These are phyloP conservation scores for Sarcophaga carnaria DNA, from an alignment of 2,888 invertebrate species.

Conservation along the genomic window DNA sequence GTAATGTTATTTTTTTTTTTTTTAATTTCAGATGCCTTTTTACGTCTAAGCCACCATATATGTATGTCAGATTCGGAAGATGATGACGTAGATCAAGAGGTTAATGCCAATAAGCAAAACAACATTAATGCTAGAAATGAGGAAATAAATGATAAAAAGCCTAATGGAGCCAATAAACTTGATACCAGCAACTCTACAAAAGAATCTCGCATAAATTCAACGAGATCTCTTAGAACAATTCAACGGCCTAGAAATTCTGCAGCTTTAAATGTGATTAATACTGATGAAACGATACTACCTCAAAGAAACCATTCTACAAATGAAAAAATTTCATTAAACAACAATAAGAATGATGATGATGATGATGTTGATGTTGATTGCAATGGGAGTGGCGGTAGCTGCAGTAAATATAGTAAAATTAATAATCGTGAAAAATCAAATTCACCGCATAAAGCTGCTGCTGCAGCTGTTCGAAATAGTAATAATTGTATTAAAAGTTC, in stretches of 20 bases:
- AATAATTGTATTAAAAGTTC: slow-evolving; percentile 56
- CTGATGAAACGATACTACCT: slow-evolving; percentile 65
- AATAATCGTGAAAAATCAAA: slow-evolving; percentile 46
- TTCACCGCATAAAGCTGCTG: slow-evolving; percentile 5
- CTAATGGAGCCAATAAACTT: slow-evolving; percentile 43
- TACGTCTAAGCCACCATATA: slow-evolving; percentile 63
- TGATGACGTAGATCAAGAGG: slow-evolving; percentile 47
- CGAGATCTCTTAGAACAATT: slow-evolving; percentile 41
- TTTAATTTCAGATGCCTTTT: slow-evolving; percentile 58
- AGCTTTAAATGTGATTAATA: slow-evolving; percentile 60
- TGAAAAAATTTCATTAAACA: slow-evolving; percentile 35
- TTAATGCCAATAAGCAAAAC: slow-evolving; percentile 30
- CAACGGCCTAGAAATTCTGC: slow-evolving; percentile 64
- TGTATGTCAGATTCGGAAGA: slow-evolving; percentile 65
- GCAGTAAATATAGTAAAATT: slow-evolving; percentile 67
- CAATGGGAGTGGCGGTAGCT: slow-evolving; percentile 51
- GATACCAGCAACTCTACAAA: slow-evolving; percentile 3
- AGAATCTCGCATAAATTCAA: slow-evolving; percentile 39
- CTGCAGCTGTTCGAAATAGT: not conserved
- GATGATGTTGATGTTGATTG: slow-evolving; percentile 64
- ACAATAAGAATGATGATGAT: slow-evolving; percentile 67
- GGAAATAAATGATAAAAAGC: slow-evolving; percentile 28
- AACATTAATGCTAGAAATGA: slow-evolving; percentile 28
- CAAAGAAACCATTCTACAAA: slow-evolving; percentile 54
- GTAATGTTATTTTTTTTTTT: not conserved